These are phyloP conservation scores for Heteronetta atricapilla DNA, from an alignment of 2,113 vertebrate genomes.

Conservation along the genomic window DNA sequence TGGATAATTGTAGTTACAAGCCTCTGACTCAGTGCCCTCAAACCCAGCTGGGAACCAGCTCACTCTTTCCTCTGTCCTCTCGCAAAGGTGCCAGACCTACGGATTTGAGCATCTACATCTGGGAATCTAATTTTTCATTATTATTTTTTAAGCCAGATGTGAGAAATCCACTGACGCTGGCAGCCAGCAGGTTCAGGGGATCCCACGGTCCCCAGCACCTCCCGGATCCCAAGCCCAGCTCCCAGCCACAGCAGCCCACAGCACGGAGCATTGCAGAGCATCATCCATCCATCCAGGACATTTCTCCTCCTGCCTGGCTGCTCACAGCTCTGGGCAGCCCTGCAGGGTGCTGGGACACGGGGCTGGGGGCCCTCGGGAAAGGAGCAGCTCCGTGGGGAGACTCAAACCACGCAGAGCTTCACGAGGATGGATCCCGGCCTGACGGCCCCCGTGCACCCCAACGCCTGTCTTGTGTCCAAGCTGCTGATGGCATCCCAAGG, in stretches of 20 bases:
- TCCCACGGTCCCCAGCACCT: no score
- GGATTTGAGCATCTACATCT: neutral
- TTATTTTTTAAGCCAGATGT: neutral
- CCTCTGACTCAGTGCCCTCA: neutral
- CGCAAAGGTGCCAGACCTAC: neutral
- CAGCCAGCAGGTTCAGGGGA: neutral
- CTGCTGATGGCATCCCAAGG: rapidly evolving
- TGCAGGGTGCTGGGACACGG: neutral
- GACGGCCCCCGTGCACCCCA: rapidly evolving
- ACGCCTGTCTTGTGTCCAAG: neutral
- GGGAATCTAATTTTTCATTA: neutral
- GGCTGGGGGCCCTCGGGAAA: neutral
- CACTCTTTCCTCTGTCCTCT: neutral
- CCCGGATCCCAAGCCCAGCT: no score
- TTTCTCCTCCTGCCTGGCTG: neutral
- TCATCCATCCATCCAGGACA: no score
- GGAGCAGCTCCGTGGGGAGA: neutral
- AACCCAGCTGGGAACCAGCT: neutral
- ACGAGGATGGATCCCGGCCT: neutral
- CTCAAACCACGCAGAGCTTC: slow-evolving; percentile 3
- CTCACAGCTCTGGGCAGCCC: neutral
- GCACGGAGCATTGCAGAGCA: rapidly evolving
- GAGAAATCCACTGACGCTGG: neutral
- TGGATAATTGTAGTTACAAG: rapidly evolving
- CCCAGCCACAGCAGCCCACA: no score